Conservation (phyloP, 2,113 vertebrate species). For the Eurystomus gularis region DNA sequence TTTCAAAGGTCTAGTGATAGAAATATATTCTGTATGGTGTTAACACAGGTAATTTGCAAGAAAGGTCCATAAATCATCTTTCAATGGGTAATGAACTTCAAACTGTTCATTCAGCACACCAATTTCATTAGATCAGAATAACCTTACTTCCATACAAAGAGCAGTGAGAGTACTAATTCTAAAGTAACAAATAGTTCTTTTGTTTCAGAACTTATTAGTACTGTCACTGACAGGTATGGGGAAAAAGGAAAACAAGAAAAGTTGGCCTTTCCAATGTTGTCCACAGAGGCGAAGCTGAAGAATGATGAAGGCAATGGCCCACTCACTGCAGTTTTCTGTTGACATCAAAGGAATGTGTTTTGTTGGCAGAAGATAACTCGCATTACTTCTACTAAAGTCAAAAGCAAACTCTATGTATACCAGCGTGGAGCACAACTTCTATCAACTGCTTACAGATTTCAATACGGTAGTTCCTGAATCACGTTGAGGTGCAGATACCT, state of each 20-base stretch:
- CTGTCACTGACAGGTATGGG: not conserved
- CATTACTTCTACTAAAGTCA: not conserved
- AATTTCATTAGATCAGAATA: slow-evolving; percentile 45
- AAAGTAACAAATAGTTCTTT: slow-evolving; percentile 44
- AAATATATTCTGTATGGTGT: not conserved
- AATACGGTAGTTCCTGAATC: not conserved
- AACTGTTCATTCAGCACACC: slow-evolving; percentile 49
- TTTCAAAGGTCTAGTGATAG: not conserved
- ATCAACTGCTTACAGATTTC: not conserved
- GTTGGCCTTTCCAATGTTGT: not conserved
- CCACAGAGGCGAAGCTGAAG: not conserved
- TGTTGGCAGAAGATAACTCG: not conserved
- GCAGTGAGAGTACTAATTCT: slow-evolving; percentile 34
- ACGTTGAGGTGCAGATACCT: not conserved
- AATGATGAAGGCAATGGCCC: not conserved
- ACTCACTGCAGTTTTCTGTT: not conserved
- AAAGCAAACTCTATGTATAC: not conserved
- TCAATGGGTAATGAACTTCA: slow-evolving; percentile 28
- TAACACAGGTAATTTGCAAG: slow-evolving; percentile 18
- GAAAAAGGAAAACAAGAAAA: not conserved
- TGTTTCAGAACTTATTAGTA: slow-evolving; percentile 5
- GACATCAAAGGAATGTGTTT: not conserved
- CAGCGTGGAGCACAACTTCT: not conserved
- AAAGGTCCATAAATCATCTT: slow-evolving; percentile 33
- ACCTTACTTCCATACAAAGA: slow-evolving; percentile 49